These are phyloP conservation scores for Stomorhina lunata DNA, from an alignment of 2,888 invertebrate genomes.

Conservation along the genomic window DNA sequence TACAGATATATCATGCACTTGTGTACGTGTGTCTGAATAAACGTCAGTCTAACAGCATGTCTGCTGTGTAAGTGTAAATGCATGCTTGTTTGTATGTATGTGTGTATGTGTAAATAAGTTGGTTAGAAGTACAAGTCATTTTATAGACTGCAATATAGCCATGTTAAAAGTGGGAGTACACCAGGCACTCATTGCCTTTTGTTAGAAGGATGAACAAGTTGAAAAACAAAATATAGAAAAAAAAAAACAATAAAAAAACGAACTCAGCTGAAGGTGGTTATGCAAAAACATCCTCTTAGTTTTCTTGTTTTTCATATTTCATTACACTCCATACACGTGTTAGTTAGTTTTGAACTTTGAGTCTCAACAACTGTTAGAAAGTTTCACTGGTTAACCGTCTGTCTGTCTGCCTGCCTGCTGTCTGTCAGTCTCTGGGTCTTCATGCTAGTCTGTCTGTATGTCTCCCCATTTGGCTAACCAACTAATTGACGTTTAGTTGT, in stretches of 20 bases:
- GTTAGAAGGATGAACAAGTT: background rate
- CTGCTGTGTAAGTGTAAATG: background rate
- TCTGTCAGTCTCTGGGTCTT: conserved; percentile 4
- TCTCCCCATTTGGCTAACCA: background rate
- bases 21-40: background rate
- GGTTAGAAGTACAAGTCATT: conserved; percentile 33
- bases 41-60: background rate
- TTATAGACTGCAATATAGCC: conserved; percentile 55
- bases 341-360: conserved; percentile 59
- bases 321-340: conserved; percentile 63
- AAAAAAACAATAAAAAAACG: background rate
- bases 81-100: background rate
- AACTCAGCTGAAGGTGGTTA: background rate
- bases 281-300: conserved; percentile 9
- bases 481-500: conserved; percentile 57
- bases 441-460: background rate
- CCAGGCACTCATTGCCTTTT: conserved; percentile 35
- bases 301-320: conserved; percentile 61
- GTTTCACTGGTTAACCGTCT: conserved; percentile 8
- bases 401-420: background rate
- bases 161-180: conserved; percentile 49
- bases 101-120: background rate
- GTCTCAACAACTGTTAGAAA: conserved; percentile 60
- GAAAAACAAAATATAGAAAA: background rate
- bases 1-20: too few species aligned